A percentile compares a stretch with the other conserved stretches of the same genome.
Conservation (phyloP, 2,113 vertebrate species). For the Neodon shergylaensis region DNA sequence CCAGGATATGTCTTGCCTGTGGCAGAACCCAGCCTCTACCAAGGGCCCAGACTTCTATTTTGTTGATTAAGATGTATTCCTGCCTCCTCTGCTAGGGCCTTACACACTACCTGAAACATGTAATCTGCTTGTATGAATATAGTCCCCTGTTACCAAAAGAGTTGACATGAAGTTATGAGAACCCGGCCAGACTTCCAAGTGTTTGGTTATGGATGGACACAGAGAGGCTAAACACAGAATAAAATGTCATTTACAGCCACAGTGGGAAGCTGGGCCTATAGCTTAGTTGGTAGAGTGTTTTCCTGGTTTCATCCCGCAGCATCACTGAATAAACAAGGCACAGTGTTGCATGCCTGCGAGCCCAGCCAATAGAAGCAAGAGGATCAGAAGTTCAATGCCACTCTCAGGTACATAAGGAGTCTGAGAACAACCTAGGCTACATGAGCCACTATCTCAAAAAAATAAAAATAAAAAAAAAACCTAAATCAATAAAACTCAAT, state of each 20-base stretch:
- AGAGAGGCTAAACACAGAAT: not conserved
- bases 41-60: not conserved
- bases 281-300: too few relatives aligned
- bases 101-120: fast-evolving
- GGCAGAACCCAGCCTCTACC: fast-evolving
- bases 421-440: not conserved
- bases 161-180: not conserved
- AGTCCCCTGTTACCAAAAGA: too few relatives aligned
- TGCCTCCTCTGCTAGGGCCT: not conserved
- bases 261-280: not conserved
- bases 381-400: not conserved
- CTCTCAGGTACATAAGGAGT: not conserved
- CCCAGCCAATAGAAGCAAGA: not conserved
- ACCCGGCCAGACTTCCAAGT: fast-evolving
- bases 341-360: not conserved
- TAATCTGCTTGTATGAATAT: not conserved
- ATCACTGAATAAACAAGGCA: not conserved
- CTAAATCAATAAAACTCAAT: not conserved
- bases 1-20: fast-evolving
- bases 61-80: too few relatives aligned
- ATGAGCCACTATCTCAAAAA: not conserved
- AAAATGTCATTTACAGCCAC: not conserved
- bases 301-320: not conserved
- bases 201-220: not conserved
- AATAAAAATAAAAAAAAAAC: not conserved